Percentiles rank a stretch among this genome's conserved stretches.
phyloP scores from a whole-genome alignment of 2,113 vertebrate genomes.

The Baryphthengus martii region DNA sequence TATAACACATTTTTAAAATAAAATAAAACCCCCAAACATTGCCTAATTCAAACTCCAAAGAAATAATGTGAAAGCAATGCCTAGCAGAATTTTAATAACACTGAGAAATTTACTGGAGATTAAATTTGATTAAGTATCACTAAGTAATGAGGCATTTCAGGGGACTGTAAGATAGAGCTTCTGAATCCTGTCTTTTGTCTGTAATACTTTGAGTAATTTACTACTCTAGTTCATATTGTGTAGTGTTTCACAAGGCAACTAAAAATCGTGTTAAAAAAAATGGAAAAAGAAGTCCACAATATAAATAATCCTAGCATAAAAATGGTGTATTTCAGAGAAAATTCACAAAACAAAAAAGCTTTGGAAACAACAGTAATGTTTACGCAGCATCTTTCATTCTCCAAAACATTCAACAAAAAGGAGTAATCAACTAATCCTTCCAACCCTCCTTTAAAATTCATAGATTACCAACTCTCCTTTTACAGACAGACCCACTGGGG shows the following conservation, averaged over 20 bases:
- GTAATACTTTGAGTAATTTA: not conserved
- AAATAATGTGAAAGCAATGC: not conserved
- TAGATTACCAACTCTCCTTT: not conserved
- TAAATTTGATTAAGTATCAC: not conserved
- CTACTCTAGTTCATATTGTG: not conserved
- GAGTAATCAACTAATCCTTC: not conserved
- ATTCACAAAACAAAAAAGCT: not conserved
- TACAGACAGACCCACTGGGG: not conserved
- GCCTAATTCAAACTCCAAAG: not conserved
- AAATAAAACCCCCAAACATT: not conserved
- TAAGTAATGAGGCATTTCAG: constrained; percentile 23
- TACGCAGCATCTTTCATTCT: not conserved
- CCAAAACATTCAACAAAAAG: not conserved
- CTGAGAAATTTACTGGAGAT: constrained; percentile 6
- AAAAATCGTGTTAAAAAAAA: not conserved
- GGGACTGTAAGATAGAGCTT: not conserved
- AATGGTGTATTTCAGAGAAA: not conserved
- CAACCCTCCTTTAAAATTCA: not conserved
- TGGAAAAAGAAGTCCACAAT: not conserved
- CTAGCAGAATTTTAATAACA: constrained; percentile 20
- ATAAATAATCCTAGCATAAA: not conserved
- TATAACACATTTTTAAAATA: not conserved
- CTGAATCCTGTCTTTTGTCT: not conserved
- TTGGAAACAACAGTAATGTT: not conserved
- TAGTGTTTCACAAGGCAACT: not conserved